phyloP scores from a whole-genome alignment of 2,888 invertebrate species.

The Hanleya hanleyi region DNA sequence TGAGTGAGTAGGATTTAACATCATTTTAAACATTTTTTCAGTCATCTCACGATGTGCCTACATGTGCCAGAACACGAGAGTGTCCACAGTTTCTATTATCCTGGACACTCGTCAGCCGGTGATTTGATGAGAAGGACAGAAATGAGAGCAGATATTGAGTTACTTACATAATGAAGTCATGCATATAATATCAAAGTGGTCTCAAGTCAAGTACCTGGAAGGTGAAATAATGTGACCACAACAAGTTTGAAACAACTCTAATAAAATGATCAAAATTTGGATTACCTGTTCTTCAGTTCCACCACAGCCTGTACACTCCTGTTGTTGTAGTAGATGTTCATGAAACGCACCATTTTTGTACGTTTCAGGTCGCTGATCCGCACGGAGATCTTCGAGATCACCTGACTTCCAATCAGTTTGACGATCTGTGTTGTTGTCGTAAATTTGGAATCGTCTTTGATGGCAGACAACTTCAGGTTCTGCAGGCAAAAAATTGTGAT shows the following conservation, averaged over 20 bases:
- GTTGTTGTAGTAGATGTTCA: slow-evolving; percentile 98
- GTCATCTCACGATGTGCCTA: too few relatives aligned
- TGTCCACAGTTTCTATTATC: too few relatives aligned
- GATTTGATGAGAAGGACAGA: too few relatives aligned
- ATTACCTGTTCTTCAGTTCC: slow-evolving; percentile 91
- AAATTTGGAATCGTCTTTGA: slow-evolving; percentile 97
- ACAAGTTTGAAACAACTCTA: neutral
- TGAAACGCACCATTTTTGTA: slow-evolving; percentile 94
- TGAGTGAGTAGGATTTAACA: too few relatives aligned
- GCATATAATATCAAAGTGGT: neutral
- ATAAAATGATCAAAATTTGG: neutral
- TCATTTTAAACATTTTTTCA: too few relatives aligned
- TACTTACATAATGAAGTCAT: neutral
- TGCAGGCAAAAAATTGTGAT: slow-evolving; percentile 27
- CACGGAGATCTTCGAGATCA: slow-evolving; percentile 93
- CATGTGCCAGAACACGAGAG: too few relatives aligned
- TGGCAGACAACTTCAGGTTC: slow-evolving; percentile 85
- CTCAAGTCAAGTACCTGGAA: neutral
- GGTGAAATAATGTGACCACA: too few relatives aligned
- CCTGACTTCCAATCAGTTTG: slow-evolving; percentile 95
- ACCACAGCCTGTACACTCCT: slow-evolving; percentile 95
- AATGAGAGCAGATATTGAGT: too few relatives aligned
- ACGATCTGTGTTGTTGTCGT: slow-evolving; percentile 98
- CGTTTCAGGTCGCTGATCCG: slow-evolving; percentile 96
- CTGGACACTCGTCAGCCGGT: too few relatives aligned